Conservation (phyloP, 2,888 invertebrate species). For the Adineta ricciae region DNA sequence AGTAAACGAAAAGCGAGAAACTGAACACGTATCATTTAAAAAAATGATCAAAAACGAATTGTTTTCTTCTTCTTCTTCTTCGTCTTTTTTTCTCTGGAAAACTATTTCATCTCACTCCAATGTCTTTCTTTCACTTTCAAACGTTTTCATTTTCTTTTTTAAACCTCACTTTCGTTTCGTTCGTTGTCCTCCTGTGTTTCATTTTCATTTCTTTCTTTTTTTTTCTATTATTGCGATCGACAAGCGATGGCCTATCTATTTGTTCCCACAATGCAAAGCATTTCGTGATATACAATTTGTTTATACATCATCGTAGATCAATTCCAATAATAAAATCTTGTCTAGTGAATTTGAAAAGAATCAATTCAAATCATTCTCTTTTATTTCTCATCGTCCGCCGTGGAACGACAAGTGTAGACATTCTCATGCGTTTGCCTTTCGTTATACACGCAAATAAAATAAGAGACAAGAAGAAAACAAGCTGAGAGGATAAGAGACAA, state of each 20-base stretch:
- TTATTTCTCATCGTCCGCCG: not conserved
- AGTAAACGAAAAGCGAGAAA: not conserved
- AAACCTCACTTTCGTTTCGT: not conserved
- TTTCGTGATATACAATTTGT: conserved; percentile 15
- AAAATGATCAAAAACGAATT: not conserved
- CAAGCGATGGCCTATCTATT: not conserved
- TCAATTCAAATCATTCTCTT: not conserved
- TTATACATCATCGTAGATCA: conserved; percentile 9
- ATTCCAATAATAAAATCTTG: not conserved
- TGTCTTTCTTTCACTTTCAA: not conserved
- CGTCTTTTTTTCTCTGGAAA: too few species aligned
- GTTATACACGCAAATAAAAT: not conserved
- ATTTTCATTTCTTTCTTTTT: not conserved
- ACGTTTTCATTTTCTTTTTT: not conserved
- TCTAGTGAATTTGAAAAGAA: not conserved
- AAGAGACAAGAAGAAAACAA: not conserved
- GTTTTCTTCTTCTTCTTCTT: not conserved
- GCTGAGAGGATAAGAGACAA: not conserved
- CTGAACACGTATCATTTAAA: not conserved
- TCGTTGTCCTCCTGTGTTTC: not conserved
- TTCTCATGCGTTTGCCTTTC: not conserved
- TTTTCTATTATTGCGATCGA: not conserved
- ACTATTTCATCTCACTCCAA: conserved; percentile 9
- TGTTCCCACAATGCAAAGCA: conserved; percentile 9
- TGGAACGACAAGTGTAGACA: not conserved